Percentiles rank a stretch among this genome's conserved stretches.
phyloP scores from a whole-genome alignment of 2,113 vertebrate species.

The Thunnus thynnus region DNA sequence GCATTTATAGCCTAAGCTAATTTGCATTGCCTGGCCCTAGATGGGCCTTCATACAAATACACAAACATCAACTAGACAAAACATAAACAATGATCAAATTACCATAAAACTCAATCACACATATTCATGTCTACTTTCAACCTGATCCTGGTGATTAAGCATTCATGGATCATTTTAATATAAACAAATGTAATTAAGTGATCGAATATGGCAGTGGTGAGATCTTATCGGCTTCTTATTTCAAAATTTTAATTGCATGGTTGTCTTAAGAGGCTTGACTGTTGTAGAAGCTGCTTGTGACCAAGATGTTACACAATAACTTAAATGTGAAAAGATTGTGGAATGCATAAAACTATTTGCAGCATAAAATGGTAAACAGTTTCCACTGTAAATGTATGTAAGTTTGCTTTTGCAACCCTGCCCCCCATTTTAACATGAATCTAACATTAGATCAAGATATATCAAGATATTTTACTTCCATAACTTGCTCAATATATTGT shows the following conservation, averaged over 20 bases:
- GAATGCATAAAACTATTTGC: slow-evolving; percentile 20
- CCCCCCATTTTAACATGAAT: too few relatives aligned
- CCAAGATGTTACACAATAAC: slow-evolving; percentile 15
- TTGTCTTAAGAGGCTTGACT: slow-evolving; percentile 15
- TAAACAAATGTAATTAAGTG: too few relatives aligned
- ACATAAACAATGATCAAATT: neutral
- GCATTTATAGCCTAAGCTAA: neutral
- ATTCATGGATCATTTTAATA: neutral
- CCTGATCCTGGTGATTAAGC: too few relatives aligned
- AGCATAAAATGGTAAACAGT: slow-evolving; percentile 4
- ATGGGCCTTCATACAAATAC: neutral
- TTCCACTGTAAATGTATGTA: neutral
- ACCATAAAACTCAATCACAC: too few relatives aligned
- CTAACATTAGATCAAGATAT: too few relatives aligned
- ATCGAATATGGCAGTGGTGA: too few relatives aligned
- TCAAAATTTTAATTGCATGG: slow-evolving; percentile 9
- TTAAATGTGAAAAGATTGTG: slow-evolving; percentile 14
- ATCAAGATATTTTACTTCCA: too few relatives aligned
- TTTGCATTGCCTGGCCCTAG: neutral
- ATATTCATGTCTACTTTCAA: too few relatives aligned
- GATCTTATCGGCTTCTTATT: neutral
- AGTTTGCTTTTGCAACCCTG: neutral
- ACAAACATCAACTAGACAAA: neutral
- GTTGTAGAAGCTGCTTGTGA: slow-evolving; percentile 29
- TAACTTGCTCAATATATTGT: too few relatives aligned